phyloP scores from a whole-genome alignment of 2,888 invertebrate genomes.

The Sesia apiformis region DNA sequence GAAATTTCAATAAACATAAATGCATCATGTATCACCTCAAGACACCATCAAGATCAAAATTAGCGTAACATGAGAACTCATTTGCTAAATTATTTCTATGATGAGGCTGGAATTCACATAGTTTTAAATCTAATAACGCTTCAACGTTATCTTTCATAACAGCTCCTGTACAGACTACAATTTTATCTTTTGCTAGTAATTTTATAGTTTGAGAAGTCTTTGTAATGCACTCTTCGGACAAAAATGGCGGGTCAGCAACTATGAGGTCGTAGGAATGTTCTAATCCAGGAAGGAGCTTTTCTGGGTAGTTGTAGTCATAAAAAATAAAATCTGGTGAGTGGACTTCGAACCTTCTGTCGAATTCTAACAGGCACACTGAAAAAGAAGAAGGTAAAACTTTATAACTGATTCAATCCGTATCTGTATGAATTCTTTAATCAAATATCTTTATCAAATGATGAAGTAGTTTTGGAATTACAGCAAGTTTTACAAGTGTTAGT shows the following conservation, averaged over 20 bases:
- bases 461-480: not conserved
- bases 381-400: slow-evolving; percentile 14
- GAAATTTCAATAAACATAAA: no score
- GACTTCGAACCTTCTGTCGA: slow-evolving; percentile 86
- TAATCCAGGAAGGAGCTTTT: slow-evolving; percentile 77
- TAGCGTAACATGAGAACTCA: slow-evolving; percentile 93
- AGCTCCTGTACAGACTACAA: slow-evolving; percentile 92
- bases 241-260: slow-evolving; percentile 95
- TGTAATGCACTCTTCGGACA: slow-evolving; percentile 92
- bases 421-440: not conserved
- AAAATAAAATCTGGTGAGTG: slow-evolving; percentile 86
- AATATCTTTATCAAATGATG: not conserved
- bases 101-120: slow-evolving; percentile 82
- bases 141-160: slow-evolving; percentile 83
- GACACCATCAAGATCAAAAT: slow-evolving; percentile 81
- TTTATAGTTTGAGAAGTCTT: slow-evolving; percentile 88
- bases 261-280: slow-evolving; percentile 83
- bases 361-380: slow-evolving; percentile 87
- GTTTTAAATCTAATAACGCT: slow-evolving; percentile 76
- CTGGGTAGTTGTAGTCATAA: slow-evolving; percentile 91
- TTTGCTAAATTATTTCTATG: slow-evolving; percentile 94
- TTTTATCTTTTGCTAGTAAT: slow-evolving; percentile 81
- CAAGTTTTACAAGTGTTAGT: not conserved
- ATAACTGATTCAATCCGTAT: no score
- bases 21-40: slow-evolving; percentile 29